Evolutionary conservation across 2,797 vertebrate genomes (phyloP).

Genomic region (Diplodus puntazzo): DNA sequence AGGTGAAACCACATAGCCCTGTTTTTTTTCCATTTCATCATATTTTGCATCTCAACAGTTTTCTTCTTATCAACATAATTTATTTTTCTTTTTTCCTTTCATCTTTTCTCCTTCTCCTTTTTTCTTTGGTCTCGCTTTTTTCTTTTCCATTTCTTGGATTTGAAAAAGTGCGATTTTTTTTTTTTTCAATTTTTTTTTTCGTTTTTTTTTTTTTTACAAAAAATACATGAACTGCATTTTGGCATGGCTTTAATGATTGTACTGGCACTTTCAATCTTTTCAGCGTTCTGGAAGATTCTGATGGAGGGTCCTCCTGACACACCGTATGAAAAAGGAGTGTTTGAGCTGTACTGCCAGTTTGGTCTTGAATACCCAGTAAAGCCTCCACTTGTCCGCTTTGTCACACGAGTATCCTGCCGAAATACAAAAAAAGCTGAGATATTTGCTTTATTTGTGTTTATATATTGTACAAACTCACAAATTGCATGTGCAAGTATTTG

Average conservation of each 20-base stretch:
- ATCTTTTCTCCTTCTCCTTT: background rate
- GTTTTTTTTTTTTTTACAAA: no score
- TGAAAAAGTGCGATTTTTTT: no score
- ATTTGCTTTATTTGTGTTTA: background rate
- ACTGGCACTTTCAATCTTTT: background rate
- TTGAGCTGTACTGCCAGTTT: constrained; percentile 81
- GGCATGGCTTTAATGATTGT: background rate
- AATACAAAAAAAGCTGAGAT: background rate
- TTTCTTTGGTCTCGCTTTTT: no score
- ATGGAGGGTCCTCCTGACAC: constrained; percentile 79
- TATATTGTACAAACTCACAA: background rate
- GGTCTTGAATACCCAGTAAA: constrained; percentile 76
- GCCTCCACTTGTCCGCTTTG: constrained; percentile 73
- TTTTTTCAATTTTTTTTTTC: no score
- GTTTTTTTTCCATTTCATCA: no score
- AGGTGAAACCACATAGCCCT: background rate
- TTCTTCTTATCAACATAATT: background rate
- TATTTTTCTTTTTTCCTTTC: no score
- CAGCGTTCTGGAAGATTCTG: constrained; percentile 79
- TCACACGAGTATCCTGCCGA: constrained; percentile 76
- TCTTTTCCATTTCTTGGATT: no score
- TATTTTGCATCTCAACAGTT: background rate
- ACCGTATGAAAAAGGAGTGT: constrained; percentile 71
- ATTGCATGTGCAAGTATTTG: background rate
- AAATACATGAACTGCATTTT: background rate